A percentile compares a stretch with the other conserved stretches of the same genome.
These are phyloP conservation scores for Kryptolebias marmoratus DNA, from an alignment of 2,113 vertebrate genomes.

Conservation along the genomic window DNA sequence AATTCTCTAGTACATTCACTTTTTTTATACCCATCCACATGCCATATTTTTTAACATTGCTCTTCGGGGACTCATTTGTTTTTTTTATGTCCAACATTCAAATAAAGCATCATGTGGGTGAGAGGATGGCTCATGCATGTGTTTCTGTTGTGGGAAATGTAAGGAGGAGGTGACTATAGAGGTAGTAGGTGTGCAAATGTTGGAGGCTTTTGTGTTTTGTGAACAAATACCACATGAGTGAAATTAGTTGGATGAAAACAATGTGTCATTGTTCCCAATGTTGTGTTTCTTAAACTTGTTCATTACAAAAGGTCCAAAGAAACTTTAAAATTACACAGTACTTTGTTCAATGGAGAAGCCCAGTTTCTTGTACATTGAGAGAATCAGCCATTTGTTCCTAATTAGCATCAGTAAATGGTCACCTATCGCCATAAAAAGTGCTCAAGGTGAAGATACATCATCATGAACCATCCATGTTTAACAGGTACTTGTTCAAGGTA, in stretches of 20 bases:
- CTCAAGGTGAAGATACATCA: background rate
- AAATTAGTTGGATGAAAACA: background rate
- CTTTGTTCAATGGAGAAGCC: background rate
- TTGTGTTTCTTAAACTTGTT: too few relatives aligned
- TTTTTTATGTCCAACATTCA: slow-evolving; percentile 37
- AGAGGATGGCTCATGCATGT: background rate
- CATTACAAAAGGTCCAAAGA: background rate
- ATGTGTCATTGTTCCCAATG: too few relatives aligned
- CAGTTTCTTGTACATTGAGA: background rate
- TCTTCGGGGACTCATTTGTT: slow-evolving; percentile 38
- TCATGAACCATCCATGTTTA: background rate
- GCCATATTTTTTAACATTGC: slow-evolving; percentile 21
- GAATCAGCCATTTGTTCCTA: background rate
- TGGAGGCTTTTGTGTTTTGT: background rate
- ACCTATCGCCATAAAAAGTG: too few relatives aligned
- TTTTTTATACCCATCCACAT: slow-evolving; percentile 16
- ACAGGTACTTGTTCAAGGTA: background rate
- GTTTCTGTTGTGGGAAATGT: background rate
- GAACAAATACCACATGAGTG: background rate
- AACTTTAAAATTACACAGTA: background rate
- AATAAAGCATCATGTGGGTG: slow-evolving; percentile 23
- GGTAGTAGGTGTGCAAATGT: background rate
- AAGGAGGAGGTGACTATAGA: background rate
- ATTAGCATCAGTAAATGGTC: background rate
- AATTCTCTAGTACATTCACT: background rate